Conservation (phyloP, 1,140 invertebrate species). For the Hycleus cichorii region DNA sequence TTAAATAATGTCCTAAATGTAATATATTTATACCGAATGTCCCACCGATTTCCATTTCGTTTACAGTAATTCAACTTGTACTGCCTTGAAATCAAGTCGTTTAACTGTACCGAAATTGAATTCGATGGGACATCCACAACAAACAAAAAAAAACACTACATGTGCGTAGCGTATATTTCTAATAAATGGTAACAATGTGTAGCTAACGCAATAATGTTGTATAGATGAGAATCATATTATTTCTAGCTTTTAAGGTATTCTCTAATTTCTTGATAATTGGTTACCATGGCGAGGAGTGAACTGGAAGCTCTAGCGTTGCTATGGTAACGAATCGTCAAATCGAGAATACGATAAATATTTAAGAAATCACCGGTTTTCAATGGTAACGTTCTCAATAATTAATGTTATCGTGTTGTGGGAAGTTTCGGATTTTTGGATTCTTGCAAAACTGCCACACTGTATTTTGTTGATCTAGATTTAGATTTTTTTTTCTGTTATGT, state of each 20-base stretch:
- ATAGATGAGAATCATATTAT: slow-evolving; percentile 17
- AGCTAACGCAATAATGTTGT: slow-evolving; percentile 41
- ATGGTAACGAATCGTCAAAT: no score
- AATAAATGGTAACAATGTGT: slow-evolving; percentile 36
- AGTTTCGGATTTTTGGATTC: neutral
- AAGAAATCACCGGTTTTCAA: no score
- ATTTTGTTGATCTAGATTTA: neutral
- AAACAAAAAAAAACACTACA: slow-evolving; percentile 20
- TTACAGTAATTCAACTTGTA: no score
- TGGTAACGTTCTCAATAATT: no score
- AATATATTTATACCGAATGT: slow-evolving; percentile 4
- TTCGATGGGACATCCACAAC: neutral
- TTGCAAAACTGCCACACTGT: neutral
- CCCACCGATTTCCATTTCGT: no score
- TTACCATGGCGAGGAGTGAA: no score
- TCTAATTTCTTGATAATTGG: neutral
- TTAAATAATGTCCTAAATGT: slow-evolving; percentile 20
- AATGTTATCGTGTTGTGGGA: no score
- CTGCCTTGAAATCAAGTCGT: no score
- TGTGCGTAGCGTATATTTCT: slow-evolving; percentile 32
- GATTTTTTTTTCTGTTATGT: neutral
- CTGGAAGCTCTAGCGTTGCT: no score
- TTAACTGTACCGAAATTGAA: no score
- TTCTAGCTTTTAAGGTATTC: neutral
- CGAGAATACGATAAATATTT: no score